Base-by-base conservation (phyloP, 2,888 invertebrate species). In the Sturmia bella region DNA sequence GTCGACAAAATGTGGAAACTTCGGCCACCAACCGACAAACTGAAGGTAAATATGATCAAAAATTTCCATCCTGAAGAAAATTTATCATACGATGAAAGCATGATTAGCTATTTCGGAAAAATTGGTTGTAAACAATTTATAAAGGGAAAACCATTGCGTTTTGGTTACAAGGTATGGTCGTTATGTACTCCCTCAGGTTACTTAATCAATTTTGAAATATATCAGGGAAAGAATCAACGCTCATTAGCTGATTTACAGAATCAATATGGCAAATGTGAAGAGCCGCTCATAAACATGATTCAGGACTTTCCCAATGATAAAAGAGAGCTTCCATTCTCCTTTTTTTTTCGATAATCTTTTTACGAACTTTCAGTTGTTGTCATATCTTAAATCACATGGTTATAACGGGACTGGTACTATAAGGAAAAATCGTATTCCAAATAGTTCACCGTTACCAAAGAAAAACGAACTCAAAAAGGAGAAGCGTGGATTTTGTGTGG, bases 111-210 rank as follows among this genome's bases (percentile, higher is more conserved):
- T 32, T 70, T 77, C 32, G 69, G 68, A 17, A 69, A 45, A 59
- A 59, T 59, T 52, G 69, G 77, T 5, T 77, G 77, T 17, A 68
- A 50, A 21, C 68, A 12, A 37, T 64, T 48, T 64, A 64, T 50
- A 6, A 84, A 85, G 59, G 86, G 85, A 3, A 88, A 88, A 68
- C 87, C 87, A 21, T 76, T 87, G n/a, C 54, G 86, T 21, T 87
- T 87, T 83, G 87, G 87, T 3, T 87, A 85, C 43, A 61, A 57
- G 37, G 37, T 57, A 0, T 57, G 37, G 57, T 39, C 57, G 6
- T 12, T 57, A 7, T 37, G 57, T 39, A 19, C 57, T 12, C 19
- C 24, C 3, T 37, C n/a, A 2, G 39, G 57, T 39, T 57, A 57
- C 13, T n/a, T n/a, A n/a, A n/a, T n/a, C 43, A 24, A 27, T 84